Percentiles rank a stretch among this genome's conserved stretches.
phyloP scores from a whole-genome alignment of 2,888 invertebrate genomes.

The Perdita meconis region DNA sequence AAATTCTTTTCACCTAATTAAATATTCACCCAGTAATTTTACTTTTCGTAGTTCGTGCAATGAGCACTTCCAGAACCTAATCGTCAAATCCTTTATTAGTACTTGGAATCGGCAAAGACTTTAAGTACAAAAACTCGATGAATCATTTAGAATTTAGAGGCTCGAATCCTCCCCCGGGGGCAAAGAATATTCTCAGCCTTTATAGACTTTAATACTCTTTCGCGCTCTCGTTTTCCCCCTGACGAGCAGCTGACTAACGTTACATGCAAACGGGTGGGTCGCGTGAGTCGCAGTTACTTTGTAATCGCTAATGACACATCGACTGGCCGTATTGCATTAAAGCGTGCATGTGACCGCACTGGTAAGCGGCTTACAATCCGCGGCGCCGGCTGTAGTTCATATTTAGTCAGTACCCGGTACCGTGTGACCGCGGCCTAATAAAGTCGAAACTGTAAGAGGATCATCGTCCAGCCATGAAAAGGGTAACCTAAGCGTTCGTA shows the following conservation, averaged over 20 bases:
- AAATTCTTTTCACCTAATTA: too few species aligned
- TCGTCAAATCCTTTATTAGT: too few species aligned
- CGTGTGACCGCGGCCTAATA: slow-evolving; percentile 69
- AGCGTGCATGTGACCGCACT: slow-evolving; percentile 62
- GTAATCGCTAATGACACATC: slow-evolving; percentile 67
- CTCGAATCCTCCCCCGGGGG: neutral
- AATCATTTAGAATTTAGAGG: neutral
- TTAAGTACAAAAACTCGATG: too few species aligned
- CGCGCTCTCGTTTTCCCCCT: slow-evolving; percentile 15
- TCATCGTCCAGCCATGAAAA: slow-evolving; percentile 64
- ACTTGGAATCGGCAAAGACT: too few species aligned
- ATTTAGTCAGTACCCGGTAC: slow-evolving; percentile 67
- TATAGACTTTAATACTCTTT: slow-evolving; percentile 1
- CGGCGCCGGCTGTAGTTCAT: slow-evolving; percentile 57
- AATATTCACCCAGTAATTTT: too few species aligned
- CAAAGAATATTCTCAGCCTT: neutral
- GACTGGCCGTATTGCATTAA: slow-evolving; percentile 63
- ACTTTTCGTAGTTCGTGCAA: too few species aligned
- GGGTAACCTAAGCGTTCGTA: slow-evolving; percentile 60
- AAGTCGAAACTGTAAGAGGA: slow-evolving; percentile 78
- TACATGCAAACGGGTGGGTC: slow-evolving; percentile 2
- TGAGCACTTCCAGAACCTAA: neutral
- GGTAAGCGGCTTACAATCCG: slow-evolving; percentile 71
- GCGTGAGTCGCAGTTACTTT: slow-evolving; percentile 58
- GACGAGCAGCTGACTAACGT: neutral